phyloP scores from a whole-genome alignment of 2,888 invertebrate genomes.

The Pachymerium ferrugineum region DNA sequence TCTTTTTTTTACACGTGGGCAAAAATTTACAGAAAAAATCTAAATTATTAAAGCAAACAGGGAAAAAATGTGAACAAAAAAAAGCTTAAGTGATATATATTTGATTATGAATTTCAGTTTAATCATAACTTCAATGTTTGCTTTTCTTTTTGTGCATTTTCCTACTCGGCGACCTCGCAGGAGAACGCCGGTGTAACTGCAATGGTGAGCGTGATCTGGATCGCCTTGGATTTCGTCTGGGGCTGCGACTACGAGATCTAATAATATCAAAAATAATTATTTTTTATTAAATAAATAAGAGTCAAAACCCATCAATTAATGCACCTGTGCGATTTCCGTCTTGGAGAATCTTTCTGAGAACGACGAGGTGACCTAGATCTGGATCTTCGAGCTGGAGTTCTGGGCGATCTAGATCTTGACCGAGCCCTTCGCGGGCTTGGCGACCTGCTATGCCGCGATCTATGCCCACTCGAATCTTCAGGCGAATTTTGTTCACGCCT shows the following conservation, averaged over 20 bases:
- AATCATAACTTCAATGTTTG: slow-evolving; percentile 36
- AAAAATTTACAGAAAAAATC: no score
- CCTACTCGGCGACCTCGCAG: slow-evolving; percentile 34
- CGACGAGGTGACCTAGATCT: slow-evolving; percentile 34
- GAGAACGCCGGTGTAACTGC: slow-evolving; percentile 35
- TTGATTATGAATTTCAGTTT: not conserved
- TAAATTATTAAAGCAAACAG: not conserved
- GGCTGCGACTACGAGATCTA: slow-evolving; percentile 39
- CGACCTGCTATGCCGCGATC: slow-evolving; percentile 34
- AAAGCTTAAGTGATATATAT: not conserved
- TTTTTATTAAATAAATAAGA: not conserved
- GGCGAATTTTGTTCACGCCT: slow-evolving; percentile 33
- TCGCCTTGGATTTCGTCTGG: slow-evolving; percentile 36
- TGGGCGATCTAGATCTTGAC: slow-evolving; percentile 34
- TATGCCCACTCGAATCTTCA: slow-evolving; percentile 28
- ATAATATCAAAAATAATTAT: not conserved
- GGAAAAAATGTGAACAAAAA: not conserved
- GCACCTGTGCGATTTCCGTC: slow-evolving; percentile 37
- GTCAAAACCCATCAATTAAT: slow-evolving; percentile 29
- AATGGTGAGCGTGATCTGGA: slow-evolving; percentile 38
- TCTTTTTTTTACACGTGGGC: no score
- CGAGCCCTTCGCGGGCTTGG: slow-evolving; percentile 34
- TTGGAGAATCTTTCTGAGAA: slow-evolving; percentile 33
- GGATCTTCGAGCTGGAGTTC: slow-evolving; percentile 7
- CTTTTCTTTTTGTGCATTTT: slow-evolving; percentile 39